Evolutionary conservation across 1,140 invertebrate species (phyloP), one percentile per base, ranked within the genome.

Genomic region (Lasioglossum baleicum): DNA sequence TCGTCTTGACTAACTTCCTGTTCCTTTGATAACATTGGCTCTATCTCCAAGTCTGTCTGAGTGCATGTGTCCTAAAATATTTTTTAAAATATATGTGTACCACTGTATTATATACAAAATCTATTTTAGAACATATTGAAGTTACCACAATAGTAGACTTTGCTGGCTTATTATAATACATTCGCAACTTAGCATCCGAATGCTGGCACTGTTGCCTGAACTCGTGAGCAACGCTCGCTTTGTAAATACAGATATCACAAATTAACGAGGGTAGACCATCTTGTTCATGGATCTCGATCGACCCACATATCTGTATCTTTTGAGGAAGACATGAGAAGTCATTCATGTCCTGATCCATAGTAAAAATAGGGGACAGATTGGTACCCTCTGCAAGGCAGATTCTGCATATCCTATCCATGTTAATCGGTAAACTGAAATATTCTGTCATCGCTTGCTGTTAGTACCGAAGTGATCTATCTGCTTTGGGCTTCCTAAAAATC

Each of bases 241-340:
- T 93, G 56, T 92, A 92, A 66, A 90, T 83, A 73, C 92, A 93
- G 48, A 90, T 86, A 58, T 92, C 89, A 72, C 92, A 93, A 64
- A 93, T 93, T 40, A 92, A 68, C 2, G 91, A 90, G 58, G 92
- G 92, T 17, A 93, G 83, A n/a, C 92, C 92, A 83, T 93, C 92
- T 64, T 92, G 89, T 69, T 91, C 89, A 6, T 93, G 81, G 74
- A 93, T 90, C 60, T 93, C 91, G 15, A 93, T 88, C 11, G 87
- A 90, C 7, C 92, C 92, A 53, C 91, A 93, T 8, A 90, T 64
- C 88, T 92, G 89, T 79, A 93, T 93, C 66, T 92, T 92, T 48
- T 91, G 89, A 5, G 89, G 78, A 66, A 92, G 86, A 69, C 84
- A 85, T 1, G 87, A 77, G 60, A 87, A 79, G 69, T 90, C 83